Evolutionary conservation across 1,140 invertebrate genomes (phyloP), one percentile per base, ranked within the genome.

Genomic region (Branchinecta lindahli): DNA sequence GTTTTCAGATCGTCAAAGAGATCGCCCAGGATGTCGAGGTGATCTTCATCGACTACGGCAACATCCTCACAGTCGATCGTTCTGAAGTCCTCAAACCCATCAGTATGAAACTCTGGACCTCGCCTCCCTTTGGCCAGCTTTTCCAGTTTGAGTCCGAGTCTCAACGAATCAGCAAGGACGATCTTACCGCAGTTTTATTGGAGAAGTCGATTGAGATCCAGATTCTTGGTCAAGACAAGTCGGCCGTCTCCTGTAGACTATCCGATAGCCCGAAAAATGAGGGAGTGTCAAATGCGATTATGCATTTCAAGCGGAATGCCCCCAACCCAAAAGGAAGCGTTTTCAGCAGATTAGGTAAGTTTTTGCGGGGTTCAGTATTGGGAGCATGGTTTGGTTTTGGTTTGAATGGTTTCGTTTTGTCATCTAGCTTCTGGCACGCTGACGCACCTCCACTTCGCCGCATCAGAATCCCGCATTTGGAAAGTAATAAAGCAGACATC

Each of bases 21-120:
- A 18, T 72, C n/a, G 68, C 66, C 7, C 33, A 47, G 44, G 71
- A 72, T 4, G 61, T 66, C 9, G 68, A 72, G 33, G 68, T 72
- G 8, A 12, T 66, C n/a, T 72, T 72, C 44, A 66, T 72, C 44
- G 71, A 72, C 44, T 72, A 72, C 65, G 71, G 71, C 21, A 72
- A 70, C 52, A 20, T 44, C 44, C 12, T 72, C 44, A 61, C 20
- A n/a, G 68, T 70, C 1, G 18, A 68, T 4, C 71, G 71, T 18
- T 44, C 68, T n/a, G 68, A 69, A 66, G 68, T 72, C 44, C 66
- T 69, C n/a, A 44, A 45, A 3, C 71, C 71, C 3, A 3, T 72
- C 1, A 45, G 45, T 8, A 45, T 72, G 68, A 66, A 44, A 7
- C 45, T 45, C 7, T 72, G 68, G 52, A 45, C 20, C 6, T 18